phyloP scores from a whole-genome alignment of 2,888 invertebrate species.

The Cyclophora albipunctata region DNA sequence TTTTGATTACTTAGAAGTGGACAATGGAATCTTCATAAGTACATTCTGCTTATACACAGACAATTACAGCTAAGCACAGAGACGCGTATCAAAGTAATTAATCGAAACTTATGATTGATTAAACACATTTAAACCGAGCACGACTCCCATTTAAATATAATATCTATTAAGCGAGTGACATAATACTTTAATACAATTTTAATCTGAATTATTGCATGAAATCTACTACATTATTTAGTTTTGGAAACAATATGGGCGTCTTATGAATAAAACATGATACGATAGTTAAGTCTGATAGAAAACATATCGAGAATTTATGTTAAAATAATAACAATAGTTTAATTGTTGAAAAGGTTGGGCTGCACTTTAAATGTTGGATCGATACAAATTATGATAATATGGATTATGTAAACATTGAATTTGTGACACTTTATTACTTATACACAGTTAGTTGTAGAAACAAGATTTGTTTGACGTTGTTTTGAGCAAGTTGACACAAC shows the following conservation, averaged over 20 bases:
- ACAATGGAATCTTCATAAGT: constrained; percentile 65
- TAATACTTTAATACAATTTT: constrained; percentile 68
- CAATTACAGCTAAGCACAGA: constrained; percentile 45
- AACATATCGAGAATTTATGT: constrained; percentile 57
- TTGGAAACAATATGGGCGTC: constrained; percentile 63
- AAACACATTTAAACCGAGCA: constrained; percentile 68
- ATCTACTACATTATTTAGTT: constrained; percentile 53
- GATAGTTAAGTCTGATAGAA: constrained; percentile 45
- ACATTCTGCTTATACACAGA: constrained; percentile 49
- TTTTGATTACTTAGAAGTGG: constrained; percentile 60
- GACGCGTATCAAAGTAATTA: constrained; percentile 70
- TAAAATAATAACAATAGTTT: constrained; percentile 53
- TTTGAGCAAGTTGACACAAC: no score
- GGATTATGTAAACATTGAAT: constrained; percentile 16
- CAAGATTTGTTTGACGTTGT: no score
- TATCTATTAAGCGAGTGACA: constrained; percentile 67
- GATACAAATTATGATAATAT: constrained; percentile 16
- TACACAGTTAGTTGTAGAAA: background rate
- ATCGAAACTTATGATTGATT: constrained; percentile 73
- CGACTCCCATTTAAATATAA: constrained; percentile 71
- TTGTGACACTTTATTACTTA: no score
- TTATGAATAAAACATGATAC: constrained; percentile 58
- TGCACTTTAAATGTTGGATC: constrained; percentile 22
- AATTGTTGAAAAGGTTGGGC: constrained; percentile 43
- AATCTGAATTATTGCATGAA: constrained; percentile 66